These are phyloP conservation scores for Papilio helenus DNA, from an alignment of 1,140 invertebrate genomes.

Conservation along the genomic window DNA sequence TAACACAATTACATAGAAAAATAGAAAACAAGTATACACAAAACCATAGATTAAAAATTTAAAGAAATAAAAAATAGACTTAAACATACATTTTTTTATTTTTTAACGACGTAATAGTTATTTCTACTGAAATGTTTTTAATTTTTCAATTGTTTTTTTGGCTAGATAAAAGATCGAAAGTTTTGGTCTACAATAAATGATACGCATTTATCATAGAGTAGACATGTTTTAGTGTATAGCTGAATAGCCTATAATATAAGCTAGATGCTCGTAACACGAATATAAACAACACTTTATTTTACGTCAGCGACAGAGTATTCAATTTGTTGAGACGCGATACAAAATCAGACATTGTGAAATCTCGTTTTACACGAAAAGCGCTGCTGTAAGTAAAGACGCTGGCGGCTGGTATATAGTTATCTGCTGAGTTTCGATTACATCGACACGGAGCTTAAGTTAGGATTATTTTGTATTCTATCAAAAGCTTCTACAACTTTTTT, in stretches of 20 bases:
- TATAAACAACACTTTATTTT: slow-evolving; percentile 9
- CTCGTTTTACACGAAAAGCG: slow-evolving; percentile 11
- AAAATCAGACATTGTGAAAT: slow-evolving; percentile 23
- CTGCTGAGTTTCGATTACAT: neutral
- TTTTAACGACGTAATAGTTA: no score
- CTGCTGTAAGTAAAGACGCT: neutral
- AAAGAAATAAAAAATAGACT: no score
- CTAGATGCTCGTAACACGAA: slow-evolving; percentile 10
- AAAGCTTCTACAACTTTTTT: neutral
- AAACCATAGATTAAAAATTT: no score
- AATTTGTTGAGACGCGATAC: slow-evolving; percentile 14
- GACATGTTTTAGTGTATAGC: neutral
- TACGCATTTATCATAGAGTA: neutral
- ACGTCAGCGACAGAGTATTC: slow-evolving; percentile 16
- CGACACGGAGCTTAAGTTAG: neutral
- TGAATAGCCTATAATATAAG: neutral
- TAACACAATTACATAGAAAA: no score
- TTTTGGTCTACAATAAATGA: neutral
- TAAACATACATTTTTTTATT: no score
- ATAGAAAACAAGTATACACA: no score
- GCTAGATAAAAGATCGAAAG: no score
- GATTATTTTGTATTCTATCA: slow-evolving; percentile 7
- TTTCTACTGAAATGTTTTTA: neutral
- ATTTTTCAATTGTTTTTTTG: no score
- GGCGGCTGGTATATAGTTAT: neutral